These are phyloP conservation scores for Herpailurus yagouaroundi DNA, from an alignment of 2,113 vertebrate species.

Conservation along the genomic window DNA sequence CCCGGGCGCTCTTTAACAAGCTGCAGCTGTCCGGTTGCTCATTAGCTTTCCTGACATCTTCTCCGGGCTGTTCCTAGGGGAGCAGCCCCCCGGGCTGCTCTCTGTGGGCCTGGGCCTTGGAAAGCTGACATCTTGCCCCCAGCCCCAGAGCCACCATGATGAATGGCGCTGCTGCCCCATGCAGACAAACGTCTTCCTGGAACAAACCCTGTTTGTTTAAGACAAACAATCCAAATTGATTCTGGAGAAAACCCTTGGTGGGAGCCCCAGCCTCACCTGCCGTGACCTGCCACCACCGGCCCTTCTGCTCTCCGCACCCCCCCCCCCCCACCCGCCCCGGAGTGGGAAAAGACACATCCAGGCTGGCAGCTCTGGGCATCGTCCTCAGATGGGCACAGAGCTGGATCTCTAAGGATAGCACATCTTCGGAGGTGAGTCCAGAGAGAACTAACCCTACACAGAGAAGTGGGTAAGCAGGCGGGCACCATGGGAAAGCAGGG, in stretches of 20 bases:
- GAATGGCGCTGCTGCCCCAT: constrained; percentile 83
- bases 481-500: not conserved
- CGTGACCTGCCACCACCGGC: not conserved
- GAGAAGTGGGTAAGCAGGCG: not conserved
- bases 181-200: constrained; percentile 85
- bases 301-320: not conserved
- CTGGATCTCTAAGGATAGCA: not conserved
- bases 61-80: constrained; percentile 81
- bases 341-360: not conserved
- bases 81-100: constrained; percentile 81
- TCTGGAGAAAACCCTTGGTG: constrained; percentile 75
- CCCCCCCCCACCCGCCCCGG: rapidly evolving
- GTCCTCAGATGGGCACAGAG: not conserved
- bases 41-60: constrained; percentile 88
- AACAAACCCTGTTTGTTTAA: constrained; percentile 86
- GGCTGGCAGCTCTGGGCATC: not conserved
- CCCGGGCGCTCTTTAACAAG: constrained; percentile 86
- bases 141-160: constrained; percentile 82
- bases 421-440: not conserved
- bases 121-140: constrained; percentile 85
- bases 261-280: constrained; percentile 72
- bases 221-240: constrained; percentile 77
- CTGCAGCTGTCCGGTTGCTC: constrained; percentile 87
- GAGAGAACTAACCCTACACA: not conserved
- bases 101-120: constrained; percentile 72